Conservation (phyloP, 1,140 invertebrate genomes). For the Papilio helenus region DNA sequence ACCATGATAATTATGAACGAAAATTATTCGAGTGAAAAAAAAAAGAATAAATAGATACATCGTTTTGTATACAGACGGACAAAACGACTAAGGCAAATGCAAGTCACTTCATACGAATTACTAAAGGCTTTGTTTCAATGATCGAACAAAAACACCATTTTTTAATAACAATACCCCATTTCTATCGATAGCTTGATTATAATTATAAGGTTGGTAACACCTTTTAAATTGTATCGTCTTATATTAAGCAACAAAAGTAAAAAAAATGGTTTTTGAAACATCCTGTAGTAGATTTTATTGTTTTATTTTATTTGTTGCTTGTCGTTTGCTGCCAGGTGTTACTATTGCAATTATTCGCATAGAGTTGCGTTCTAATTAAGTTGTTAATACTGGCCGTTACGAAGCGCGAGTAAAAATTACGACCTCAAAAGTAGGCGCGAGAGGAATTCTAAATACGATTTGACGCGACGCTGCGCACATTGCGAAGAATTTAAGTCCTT, state of each 20-base stretch:
- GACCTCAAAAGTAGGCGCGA: slow-evolving; percentile 42
- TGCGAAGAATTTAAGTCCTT: background rate
- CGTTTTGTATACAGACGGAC: slow-evolving; percentile 65
- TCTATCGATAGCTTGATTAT: slow-evolving; percentile 61
- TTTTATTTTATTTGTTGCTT: slow-evolving; percentile 9
- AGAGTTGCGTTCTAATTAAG: slow-evolving; percentile 66
- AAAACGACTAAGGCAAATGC: slow-evolving; percentile 50
- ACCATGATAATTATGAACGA: slow-evolving; percentile 67
- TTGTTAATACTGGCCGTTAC: slow-evolving; percentile 56
- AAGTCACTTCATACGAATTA: slow-evolving; percentile 81
- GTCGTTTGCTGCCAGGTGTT: slow-evolving; percentile 45
- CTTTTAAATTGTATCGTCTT: slow-evolving; percentile 22
- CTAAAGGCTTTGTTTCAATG: slow-evolving; percentile 73
- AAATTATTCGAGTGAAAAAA: slow-evolving; percentile 65
- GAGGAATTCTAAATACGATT: slow-evolving; percentile 44
- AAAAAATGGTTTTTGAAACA: slow-evolving; percentile 23
- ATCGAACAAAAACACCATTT: slow-evolving; percentile 71
- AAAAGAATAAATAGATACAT: slow-evolving; percentile 66
- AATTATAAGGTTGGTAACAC: slow-evolving; percentile 52
- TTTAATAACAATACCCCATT: slow-evolving; percentile 66
- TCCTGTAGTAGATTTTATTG: slow-evolving; percentile 15
- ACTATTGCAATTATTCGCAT: slow-evolving; percentile 66
- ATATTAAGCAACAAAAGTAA: background rate
- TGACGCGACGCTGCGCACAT: background rate
- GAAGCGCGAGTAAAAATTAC: slow-evolving; percentile 57